Percentiles rank a stretch among this genome's conserved stretches.
Evolutionary conservation across 1,140 invertebrate species (phyloP).

Genomic region (Pseudomyrmex flavicornis): DNA sequence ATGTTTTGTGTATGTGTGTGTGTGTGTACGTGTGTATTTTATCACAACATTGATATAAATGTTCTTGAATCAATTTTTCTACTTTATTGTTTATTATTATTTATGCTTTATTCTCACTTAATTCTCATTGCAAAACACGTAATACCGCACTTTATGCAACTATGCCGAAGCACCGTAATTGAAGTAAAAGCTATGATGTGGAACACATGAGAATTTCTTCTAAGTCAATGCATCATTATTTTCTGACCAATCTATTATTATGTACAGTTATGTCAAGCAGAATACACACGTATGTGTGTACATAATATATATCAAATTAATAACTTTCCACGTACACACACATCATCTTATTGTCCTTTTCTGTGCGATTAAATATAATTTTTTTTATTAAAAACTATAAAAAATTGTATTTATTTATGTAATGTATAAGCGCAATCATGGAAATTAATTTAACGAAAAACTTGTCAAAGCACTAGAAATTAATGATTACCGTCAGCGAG

Average conservation of each 20-base stretch:
- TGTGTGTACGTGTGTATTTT: too few relatives aligned
- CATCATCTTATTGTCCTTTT: too few relatives aligned
- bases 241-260: background rate
- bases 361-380: too few relatives aligned
- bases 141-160: background rate
- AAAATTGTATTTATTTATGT: too few relatives aligned
- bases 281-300: too few relatives aligned
- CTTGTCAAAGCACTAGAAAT: slow-evolving; percentile 1
- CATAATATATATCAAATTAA: too few relatives aligned
- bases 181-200: background rate
- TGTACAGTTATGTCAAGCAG: too few relatives aligned
- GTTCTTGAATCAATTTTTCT: background rate
- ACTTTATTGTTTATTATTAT: background rate
- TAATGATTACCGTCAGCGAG: slow-evolving; percentile 31
- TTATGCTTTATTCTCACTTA: background rate
- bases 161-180: background rate
- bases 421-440: too few relatives aligned
- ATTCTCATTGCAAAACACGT: background rate
- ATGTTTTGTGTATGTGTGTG: too few relatives aligned
- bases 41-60: background rate
- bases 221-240: background rate
- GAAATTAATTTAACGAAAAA: background rate
- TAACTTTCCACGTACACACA: too few relatives aligned
- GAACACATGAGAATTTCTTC: too few relatives aligned
- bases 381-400: too few relatives aligned